phyloP scores from a whole-genome alignment of 2,888 invertebrate species.

The Melinaea menophilus region DNA sequence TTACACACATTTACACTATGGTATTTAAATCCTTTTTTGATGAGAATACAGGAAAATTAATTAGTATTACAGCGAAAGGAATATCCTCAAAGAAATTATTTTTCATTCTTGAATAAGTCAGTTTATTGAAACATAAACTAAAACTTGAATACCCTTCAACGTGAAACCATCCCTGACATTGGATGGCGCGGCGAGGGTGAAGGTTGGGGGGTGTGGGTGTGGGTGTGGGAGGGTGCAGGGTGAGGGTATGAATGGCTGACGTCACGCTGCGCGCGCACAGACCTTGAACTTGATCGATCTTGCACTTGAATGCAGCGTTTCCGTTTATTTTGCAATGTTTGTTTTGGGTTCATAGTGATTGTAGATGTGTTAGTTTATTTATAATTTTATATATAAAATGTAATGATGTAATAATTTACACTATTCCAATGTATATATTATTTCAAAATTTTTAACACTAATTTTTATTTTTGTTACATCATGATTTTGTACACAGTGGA shows the following conservation, averaged over 20 bases:
- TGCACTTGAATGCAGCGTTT: slow-evolving; percentile 38
- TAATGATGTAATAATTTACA: too few species aligned
- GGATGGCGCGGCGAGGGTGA: slow-evolving; percentile 18
- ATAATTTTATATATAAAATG: too few species aligned
- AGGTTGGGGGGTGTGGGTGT: slow-evolving; percentile 9
- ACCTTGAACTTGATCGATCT: slow-evolving; percentile 50
- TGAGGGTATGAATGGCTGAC: slow-evolving; percentile 39
- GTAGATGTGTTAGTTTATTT: not conserved
- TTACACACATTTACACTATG: too few species aligned
- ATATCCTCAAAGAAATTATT: too few species aligned
- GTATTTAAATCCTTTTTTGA: too few species aligned
- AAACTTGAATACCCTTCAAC: not conserved
- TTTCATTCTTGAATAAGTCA: too few species aligned
- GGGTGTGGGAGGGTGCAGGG: slow-evolving; percentile 18
- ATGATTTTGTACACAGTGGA: too few species aligned
- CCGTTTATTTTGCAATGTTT: slow-evolving; percentile 5
- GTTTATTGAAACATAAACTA: not conserved
- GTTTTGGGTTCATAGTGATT: not conserved
- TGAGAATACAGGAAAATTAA: too few species aligned
- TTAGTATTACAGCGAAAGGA: too few species aligned
- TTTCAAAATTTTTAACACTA: too few species aligned
- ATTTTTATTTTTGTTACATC: too few species aligned
- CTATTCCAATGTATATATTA: too few species aligned
- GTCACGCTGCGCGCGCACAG: slow-evolving; percentile 38
- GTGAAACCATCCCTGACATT: slow-evolving; percentile 13